Percentiles rank a stretch among this genome's conserved stretches.
Conservation (phyloP, 2,888 invertebrate genomes). For the Frankliniella intonsa region DNA sequence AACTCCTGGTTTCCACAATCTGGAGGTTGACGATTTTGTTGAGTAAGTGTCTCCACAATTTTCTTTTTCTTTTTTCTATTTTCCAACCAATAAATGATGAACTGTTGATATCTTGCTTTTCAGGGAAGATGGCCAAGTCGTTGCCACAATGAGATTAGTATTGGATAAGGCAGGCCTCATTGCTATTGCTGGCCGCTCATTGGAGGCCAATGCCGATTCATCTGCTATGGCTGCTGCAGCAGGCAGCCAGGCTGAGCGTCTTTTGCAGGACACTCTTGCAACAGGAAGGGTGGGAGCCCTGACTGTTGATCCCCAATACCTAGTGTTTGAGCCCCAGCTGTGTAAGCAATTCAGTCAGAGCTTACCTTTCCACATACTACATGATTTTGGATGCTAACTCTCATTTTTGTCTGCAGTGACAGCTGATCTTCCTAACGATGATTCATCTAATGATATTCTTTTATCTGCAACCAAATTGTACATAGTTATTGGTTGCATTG, state of each 20-base stretch:
- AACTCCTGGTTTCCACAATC: conserved; percentile 67
- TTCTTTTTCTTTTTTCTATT: conserved; percentile 20
- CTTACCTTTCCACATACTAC: background rate
- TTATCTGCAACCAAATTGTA: conserved; percentile 71
- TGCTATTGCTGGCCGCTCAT: conserved; percentile 41
- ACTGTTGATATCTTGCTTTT: background rate
- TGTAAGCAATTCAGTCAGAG: conserved; percentile 52
- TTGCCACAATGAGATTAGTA: conserved; percentile 70
- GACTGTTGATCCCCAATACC: conserved; percentile 73
- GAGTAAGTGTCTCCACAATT: conserved; percentile 43
- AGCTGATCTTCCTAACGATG: conserved; percentile 48
- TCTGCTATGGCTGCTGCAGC: conserved; percentile 36
- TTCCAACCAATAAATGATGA: background rate
- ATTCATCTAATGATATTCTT: conserved; percentile 52
- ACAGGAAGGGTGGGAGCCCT: conserved; percentile 72
- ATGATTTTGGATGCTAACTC: conserved; percentile 1
- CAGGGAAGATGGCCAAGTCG: conserved; percentile 61
- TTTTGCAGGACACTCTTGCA: conserved; percentile 64
- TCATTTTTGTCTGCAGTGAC: conserved; percentile 48
- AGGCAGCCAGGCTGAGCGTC: conserved; percentile 49
- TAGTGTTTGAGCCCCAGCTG: conserved; percentile 64
- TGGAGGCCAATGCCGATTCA: conserved; percentile 43
- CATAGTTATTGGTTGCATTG: conserved; percentile 76
- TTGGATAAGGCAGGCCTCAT: conserved; percentile 51
- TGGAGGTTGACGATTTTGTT: conserved; percentile 65